phyloP scores from a whole-genome alignment of 1,140 invertebrate genomes.

The Oncopodura yosiiana region DNA sequence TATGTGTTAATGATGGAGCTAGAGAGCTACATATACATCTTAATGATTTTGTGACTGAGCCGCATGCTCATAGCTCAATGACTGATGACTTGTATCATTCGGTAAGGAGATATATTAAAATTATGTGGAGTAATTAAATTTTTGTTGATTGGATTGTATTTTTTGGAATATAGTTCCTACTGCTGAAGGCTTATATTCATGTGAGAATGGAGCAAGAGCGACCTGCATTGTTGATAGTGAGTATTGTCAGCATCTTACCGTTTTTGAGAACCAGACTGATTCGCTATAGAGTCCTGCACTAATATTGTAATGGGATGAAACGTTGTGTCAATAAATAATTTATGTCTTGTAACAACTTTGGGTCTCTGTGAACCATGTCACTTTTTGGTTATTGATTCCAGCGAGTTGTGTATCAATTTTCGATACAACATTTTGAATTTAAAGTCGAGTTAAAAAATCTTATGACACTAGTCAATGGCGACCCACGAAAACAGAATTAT shows the following conservation, averaged over 20 bases:
- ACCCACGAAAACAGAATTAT: too few species aligned
- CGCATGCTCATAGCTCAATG: conserved; percentile 2
- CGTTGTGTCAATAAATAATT: too few species aligned
- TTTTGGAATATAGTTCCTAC: conserved; percentile 12
- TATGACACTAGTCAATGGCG: too few species aligned
- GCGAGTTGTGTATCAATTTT: too few species aligned
- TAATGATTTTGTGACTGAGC: conserved; percentile 19
- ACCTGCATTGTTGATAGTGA: conserved; percentile 6
- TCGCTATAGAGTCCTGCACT: background rate
- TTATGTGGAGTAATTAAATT: background rate
- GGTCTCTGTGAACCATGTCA: too few species aligned
- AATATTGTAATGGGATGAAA: too few species aligned
- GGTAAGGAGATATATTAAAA: background rate
- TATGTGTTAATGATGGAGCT: conserved; percentile 15
- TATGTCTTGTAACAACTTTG: too few species aligned
- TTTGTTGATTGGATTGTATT: background rate
- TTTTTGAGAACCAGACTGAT: background rate
- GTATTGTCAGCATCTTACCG: background rate
- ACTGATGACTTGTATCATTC: background rate
- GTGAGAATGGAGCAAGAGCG: conserved; percentile 18
- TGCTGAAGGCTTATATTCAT: conserved; percentile 22
- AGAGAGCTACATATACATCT: conserved; percentile 22
- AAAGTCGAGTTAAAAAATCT: too few species aligned
- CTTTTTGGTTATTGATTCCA: too few species aligned
- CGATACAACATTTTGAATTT: too few species aligned